Evolutionary conservation across 2,113 vertebrate genomes (phyloP).

Genomic region (Mus spicilegus): DNA sequence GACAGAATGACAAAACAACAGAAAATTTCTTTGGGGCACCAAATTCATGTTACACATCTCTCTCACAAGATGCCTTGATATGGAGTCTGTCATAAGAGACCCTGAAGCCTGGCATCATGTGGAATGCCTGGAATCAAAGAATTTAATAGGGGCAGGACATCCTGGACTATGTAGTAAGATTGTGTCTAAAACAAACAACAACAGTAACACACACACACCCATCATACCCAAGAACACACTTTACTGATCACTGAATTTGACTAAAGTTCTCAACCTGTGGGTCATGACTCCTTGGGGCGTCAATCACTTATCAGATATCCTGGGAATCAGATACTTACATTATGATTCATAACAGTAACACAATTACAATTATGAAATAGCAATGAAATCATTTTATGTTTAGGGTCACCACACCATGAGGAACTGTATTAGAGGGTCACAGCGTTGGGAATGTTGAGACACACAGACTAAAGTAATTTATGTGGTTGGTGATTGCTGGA

Average conservation of each 20-base stretch:
- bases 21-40: too few relatives aligned
- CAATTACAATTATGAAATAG: neutral
- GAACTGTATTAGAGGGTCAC: neutral
- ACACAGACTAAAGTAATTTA: neutral
- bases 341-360: neutral
- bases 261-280: neutral
- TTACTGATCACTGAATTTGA: neutral
- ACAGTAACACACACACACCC: neutral
- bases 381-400: neutral
- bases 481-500: accelerated
- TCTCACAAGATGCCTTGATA: accelerated
- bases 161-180: neutral
- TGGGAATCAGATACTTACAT: neutral
- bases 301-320: neutral
- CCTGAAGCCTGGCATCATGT: neutral
- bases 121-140: neutral
- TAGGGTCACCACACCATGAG: neutral
- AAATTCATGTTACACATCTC: accelerated
- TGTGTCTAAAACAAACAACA: neutral
- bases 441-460: neutral
- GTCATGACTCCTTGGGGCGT: neutral
- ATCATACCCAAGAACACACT: too few relatives aligned
- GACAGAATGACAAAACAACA: neutral
- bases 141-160: neutral
- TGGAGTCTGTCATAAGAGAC: neutral